Base-by-base conservation (phyloP, 1,140 invertebrate genomes). In the Frieseomelitta varia region DNA sequence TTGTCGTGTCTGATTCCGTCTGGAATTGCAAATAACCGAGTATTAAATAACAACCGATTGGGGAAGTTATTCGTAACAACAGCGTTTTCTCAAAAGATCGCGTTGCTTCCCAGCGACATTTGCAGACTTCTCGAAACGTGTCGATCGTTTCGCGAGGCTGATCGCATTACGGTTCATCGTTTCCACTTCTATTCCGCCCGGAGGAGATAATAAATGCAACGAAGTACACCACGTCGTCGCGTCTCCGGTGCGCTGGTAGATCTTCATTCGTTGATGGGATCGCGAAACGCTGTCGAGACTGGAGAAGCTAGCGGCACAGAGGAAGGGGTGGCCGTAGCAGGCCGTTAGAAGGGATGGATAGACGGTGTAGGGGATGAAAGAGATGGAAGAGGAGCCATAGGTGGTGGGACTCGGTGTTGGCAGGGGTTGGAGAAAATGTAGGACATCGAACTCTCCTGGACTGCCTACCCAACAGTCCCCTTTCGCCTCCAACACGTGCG, bases 361-460 rank as follows among this genome's bases (percentile, higher is more conserved):
- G 55, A 79, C 69, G 75, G 58, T 24, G 19, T 61, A 55, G 68
- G 63, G 27, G 27, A 8, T 19, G 65, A 8, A 19, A 47, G 68
- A 86, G 79, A 81, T 51, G 63, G 69, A 82, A 53, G 68, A 87
- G 79, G 86, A 90, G 80, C 27, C 67, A 67, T 72, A 65, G 82
- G 56, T 84, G 81, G 71, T 61, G 75, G 39, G 76, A 81, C 84
- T 75, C 34, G 53, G 14, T 15, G 87, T 63, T 85, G 78, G 53
- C 71, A 72, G 58, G 84, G 61, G 72, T 85, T 88, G 77, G 65
- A 80, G 80, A 84, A 84, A 92, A 92, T 91, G 86, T 92, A 86
- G 88, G 88, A 92, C 91, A 85, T 92, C 91, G 89, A 92, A 92
- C 90, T 90, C 85, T 91, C 82, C 83, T 87, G 85, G 87, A 91